Evolutionary conservation across 1,140 invertebrate genomes (phyloP).

Genomic region (Lanistes nyassanus): DNA sequence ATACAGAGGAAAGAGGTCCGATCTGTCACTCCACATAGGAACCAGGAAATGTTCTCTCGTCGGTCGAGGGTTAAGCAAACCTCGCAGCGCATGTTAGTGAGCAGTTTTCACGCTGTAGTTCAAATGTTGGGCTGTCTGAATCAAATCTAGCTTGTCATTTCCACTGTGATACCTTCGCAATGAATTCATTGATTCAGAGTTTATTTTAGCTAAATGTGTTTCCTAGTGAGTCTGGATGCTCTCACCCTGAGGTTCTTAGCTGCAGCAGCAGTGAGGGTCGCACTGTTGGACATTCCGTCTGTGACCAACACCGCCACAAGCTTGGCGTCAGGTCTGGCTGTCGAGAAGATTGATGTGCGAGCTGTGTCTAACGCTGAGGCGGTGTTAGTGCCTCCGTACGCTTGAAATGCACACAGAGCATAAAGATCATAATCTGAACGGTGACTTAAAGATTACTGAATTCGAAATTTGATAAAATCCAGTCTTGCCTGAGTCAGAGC

Average conservation of each 20-base stretch:
- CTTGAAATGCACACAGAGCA: background rate
- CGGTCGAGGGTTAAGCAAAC: no score
- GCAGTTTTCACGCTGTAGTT: no score
- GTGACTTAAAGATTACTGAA: background rate
- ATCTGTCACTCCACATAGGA: no score
- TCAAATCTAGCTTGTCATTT: no score
- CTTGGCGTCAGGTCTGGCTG: background rate
- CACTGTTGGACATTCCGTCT: background rate
- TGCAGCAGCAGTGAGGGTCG: background rate
- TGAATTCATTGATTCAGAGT: no score
- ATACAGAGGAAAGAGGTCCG: background rate
- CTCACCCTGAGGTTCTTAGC: background rate
- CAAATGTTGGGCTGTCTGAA: no score
- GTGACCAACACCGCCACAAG: constrained; percentile 8
- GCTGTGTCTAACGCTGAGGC: background rate
- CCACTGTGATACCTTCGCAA: no score
- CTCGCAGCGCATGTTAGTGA: no score
- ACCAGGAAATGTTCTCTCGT: background rate
- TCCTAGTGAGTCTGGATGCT: no score
- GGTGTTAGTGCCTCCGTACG: background rate
- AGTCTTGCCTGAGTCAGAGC: no score
- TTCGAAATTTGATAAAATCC: background rate
- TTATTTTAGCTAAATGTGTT: no score
- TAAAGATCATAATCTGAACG: no score
- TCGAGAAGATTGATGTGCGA: background rate